phyloP scores from a whole-genome alignment of 92 coral and sea anemone species.

The Plumapathes pennacea region DNA sequence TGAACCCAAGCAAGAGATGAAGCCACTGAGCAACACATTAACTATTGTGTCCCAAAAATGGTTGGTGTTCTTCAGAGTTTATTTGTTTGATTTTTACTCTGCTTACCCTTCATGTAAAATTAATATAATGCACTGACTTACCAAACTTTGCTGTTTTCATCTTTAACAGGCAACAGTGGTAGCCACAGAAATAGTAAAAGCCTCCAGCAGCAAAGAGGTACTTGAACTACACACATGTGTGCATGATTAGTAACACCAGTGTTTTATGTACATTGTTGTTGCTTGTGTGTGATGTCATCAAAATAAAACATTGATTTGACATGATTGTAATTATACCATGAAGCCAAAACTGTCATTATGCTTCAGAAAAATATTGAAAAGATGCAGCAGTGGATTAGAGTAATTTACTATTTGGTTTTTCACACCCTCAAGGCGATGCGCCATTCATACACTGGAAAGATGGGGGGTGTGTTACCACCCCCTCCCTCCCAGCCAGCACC shows the following conservation, averaged over 20 bases:
- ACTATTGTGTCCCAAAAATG: too few species aligned
- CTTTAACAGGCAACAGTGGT: slow-evolving; percentile 74
- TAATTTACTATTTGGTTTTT: too few species aligned
- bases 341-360: too few species aligned
- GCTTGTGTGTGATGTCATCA: not conserved
- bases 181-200: slow-evolving; percentile 88
- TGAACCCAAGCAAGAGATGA: too few species aligned
- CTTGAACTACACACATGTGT: too few species aligned
- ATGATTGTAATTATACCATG: too few species aligned
- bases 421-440: slow-evolving; percentile 96
- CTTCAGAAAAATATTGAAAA: too few species aligned
- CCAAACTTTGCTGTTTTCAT: not conserved
- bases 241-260: not conserved
- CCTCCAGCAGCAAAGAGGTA: slow-evolving; percentile 80
- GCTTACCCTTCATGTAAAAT: not conserved
- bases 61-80: too few species aligned
- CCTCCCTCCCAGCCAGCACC: slow-evolving; percentile 91
- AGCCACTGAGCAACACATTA: too few species aligned
- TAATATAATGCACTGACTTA: not conserved
- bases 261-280: not conserved
- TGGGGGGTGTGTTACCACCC: slow-evolving; percentile 70
- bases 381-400: too few species aligned
- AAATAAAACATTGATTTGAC: too few species aligned
- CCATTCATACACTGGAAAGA: slow-evolving; percentile 40
- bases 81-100: too few species aligned